Evolutionary conservation across 2,113 vertebrate genomes (phyloP).

Genomic region (Eclectus roratus): DNA sequence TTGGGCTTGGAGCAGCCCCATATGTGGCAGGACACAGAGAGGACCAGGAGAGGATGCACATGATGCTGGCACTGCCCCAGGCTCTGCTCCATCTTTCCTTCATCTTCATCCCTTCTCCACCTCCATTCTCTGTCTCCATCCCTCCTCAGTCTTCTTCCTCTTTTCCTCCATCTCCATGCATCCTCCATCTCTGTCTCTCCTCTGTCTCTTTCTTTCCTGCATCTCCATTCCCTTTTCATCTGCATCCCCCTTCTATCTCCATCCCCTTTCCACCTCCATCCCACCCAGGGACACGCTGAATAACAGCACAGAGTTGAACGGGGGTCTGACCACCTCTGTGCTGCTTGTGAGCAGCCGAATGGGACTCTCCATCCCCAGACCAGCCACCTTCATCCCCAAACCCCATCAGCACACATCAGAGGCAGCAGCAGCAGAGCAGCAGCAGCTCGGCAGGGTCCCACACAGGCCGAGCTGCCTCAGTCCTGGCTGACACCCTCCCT

Average conservation of each 20-base stretch:
- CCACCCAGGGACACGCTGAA: rapidly evolving
- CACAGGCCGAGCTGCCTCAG: neutral
- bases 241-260: neutral
- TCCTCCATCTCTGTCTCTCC: neutral
- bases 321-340: neutral
- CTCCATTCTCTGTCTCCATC: neutral
- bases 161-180: no score
- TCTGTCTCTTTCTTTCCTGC: neutral
- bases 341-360: rapidly evolving
- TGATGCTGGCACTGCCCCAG: rapidly evolving
- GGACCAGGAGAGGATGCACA: neutral
- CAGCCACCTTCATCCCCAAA: neutral
- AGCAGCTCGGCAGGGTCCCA: neutral
- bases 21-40: rapidly evolving
- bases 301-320: neutral
- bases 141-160: neutral
- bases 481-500: neutral
- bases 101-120: neutral
- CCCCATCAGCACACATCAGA: neutral
- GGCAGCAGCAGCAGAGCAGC: neutral
- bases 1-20: neutral
- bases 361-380: neutral
- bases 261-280: no score
- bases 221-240: neutral
- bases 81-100: neutral